These are phyloP conservation scores for Geophilus truncorum DNA, from an alignment of 2,888 invertebrate genomes.

Conservation along the genomic window DNA sequence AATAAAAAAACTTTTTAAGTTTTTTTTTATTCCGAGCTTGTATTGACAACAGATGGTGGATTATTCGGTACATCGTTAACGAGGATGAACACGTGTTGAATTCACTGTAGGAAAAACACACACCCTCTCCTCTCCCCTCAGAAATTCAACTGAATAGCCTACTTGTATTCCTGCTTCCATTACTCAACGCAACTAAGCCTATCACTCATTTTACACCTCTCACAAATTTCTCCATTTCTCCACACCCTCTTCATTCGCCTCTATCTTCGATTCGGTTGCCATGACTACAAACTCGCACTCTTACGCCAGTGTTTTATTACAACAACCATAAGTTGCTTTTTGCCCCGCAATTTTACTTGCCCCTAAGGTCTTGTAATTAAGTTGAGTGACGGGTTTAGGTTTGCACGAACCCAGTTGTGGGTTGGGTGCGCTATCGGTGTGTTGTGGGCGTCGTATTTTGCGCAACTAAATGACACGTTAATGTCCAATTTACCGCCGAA, in stretches of 20 bases:
- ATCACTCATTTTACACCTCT: background rate
- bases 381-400: conserved; percentile 16
- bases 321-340: background rate
- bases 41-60: conserved; percentile 17
- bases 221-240: background rate
- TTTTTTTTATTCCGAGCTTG: background rate
- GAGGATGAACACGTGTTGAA: conserved; percentile 18
- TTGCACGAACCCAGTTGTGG: background rate
- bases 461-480: conserved; percentile 6
- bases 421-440: conserved; percentile 14
- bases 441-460: conserved; percentile 22
- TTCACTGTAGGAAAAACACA: background rate
- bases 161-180: background rate
- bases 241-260: background rate
- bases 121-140: background rate
- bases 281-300: background rate
- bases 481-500: conserved; percentile 1
- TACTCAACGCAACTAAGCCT: background rate
- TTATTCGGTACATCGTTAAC: background rate
- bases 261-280: background rate
- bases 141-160: background rate
- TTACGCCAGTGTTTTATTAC: background rate
- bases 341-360: conserved; percentile 2
- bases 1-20: background rate
- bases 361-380: conserved; percentile 19